phyloP scores from a whole-genome alignment of 2,113 vertebrate genomes.

The Centropus unirufus region DNA sequence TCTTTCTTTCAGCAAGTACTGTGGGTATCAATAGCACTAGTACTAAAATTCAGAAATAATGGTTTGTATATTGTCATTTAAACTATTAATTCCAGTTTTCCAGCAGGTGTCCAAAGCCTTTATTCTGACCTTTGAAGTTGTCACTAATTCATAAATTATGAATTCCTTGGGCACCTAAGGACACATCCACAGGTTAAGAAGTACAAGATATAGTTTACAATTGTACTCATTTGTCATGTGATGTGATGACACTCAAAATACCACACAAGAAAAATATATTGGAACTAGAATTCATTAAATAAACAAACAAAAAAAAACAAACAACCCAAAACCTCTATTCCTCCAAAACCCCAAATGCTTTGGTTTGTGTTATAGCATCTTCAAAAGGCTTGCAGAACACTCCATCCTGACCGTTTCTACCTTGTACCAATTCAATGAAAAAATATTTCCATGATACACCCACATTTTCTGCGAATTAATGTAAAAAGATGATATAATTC shows the following conservation, averaged over 20 bases:
- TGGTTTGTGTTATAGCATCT: background rate
- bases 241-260: background rate
- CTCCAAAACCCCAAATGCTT: background rate
- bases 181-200: background rate
- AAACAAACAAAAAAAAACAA: background rate
- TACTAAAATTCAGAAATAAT: background rate
- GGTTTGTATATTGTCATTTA: background rate
- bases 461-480: background rate
- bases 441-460: background rate
- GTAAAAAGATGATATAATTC: background rate
- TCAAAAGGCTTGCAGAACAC: background rate
- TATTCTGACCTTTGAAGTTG: background rate
- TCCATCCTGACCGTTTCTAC: background rate
- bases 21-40: background rate
- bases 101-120: background rate
- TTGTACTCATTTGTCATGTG: background rate
- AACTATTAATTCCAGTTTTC: background rate
- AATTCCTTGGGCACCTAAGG: background rate
- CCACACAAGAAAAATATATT: background rate
- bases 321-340: no score
- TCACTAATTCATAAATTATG: background rate
- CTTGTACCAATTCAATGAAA: background rate
- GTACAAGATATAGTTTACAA: background rate
- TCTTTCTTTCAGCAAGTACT: conserved; percentile 22
- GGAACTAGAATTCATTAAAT: background rate